phyloP scores from a whole-genome alignment of 1,140 invertebrate genomes.

The Dreissena polymorpha region DNA sequence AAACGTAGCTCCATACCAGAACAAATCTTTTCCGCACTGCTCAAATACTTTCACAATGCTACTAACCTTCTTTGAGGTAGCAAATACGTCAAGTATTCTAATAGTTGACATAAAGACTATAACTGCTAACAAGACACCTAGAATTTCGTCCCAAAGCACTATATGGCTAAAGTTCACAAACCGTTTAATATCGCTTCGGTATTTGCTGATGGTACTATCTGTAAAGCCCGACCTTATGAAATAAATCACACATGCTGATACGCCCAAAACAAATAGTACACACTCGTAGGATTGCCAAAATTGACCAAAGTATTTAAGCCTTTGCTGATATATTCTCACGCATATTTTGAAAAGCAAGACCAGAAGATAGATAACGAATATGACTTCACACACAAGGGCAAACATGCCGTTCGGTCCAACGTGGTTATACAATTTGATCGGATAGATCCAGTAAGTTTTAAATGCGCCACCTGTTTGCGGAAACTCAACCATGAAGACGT shows the following conservation, averaged over 20 bases:
- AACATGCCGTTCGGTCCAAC: constrained; percentile 40
- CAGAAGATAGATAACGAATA: constrained; percentile 37
- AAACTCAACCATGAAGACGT: constrained; percentile 76
- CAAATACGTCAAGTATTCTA: constrained; percentile 52
- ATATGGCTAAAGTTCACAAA: constrained; percentile 61
- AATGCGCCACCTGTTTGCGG: constrained; percentile 78
- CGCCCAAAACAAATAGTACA: neutral
- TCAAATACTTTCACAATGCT: constrained; percentile 41
- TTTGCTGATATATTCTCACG: constrained; percentile 17
- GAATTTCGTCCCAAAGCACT: constrained; percentile 50
- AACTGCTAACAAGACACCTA: constrained; percentile 33
- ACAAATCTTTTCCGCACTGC: constrained; percentile 34
- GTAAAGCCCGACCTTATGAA: constrained; percentile 19
- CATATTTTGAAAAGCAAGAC: constrained; percentile 33
- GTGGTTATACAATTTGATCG: constrained; percentile 50
- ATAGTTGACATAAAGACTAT: constrained; percentile 53
- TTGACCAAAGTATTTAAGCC: constrained; percentile 34
- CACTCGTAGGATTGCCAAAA: constrained; percentile 58
- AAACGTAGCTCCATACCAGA: constrained; percentile 34
- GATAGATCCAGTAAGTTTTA: constrained; percentile 55
- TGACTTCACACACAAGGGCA: constrained; percentile 46
- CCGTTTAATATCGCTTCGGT: constrained; percentile 37
- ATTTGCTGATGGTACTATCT: constrained; percentile 26
- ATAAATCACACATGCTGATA: constrained; percentile 18
- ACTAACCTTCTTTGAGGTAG: constrained; percentile 47